Conservation (phyloP, 2,888 invertebrate genomes). For the Noctua janthe region DNA sequence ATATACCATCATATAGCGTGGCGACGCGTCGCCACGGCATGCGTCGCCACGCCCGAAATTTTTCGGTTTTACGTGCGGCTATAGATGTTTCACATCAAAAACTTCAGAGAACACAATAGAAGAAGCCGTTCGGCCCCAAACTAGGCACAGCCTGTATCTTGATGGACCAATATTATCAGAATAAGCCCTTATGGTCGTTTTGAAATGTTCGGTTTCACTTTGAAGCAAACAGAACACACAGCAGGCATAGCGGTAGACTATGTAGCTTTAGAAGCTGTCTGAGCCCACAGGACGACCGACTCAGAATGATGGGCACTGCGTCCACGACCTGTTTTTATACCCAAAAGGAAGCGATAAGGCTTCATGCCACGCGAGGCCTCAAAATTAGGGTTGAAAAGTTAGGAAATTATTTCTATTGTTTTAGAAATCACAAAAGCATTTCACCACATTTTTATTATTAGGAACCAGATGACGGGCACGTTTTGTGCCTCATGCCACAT, state of each 20-base stretch:
- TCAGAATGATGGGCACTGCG: neutral
- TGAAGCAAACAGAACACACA: neutral
- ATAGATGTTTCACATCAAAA: no score
- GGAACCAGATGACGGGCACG: neutral
- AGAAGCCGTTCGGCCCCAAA: no score
- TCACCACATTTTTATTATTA: neutral
- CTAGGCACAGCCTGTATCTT: neutral
- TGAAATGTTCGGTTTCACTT: neutral
- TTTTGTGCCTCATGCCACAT: neutral
- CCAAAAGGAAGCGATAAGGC: neutral
- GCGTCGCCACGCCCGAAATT: no score
- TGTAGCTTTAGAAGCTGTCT: neutral
- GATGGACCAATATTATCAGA: neutral
- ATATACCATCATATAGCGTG: no score
- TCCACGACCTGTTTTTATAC: neutral
- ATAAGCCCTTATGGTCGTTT: neutral
- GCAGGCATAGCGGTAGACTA: neutral
- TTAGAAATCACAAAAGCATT: conserved; percentile 7
- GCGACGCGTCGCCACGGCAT: no score
- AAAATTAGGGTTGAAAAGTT: neutral
- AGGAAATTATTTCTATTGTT: conserved; percentile 16
- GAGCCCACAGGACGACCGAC: neutral
- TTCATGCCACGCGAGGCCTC: neutral
- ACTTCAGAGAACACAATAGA: no score
- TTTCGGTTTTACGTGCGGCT: no score